These are phyloP conservation scores for Etheostoma nigrum DNA, from an alignment of 2,797 vertebrate species.

Conservation along the genomic window DNA sequence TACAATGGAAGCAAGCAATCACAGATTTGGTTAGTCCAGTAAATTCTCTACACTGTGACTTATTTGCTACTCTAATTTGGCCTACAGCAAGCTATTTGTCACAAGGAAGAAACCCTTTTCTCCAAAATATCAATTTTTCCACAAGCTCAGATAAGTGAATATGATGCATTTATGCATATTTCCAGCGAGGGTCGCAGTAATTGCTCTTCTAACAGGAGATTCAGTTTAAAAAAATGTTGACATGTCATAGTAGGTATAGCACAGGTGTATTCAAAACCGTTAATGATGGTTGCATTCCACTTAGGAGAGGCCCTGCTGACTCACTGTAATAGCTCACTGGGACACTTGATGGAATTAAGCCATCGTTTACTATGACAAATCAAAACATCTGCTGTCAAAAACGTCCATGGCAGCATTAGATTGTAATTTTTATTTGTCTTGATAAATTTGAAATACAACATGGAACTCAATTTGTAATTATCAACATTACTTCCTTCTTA, in stretches of 20 bases:
- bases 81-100: conserved; percentile 9
- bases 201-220: background rate
- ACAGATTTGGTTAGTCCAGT: conserved; percentile 12
- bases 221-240: background rate
- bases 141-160: conserved; percentile 1
- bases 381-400: too few relatives aligned
- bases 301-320: too few relatives aligned
- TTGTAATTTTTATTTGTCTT: background rate
- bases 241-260: too few relatives aligned
- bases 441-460: background rate
- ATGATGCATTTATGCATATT: background rate
- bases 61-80: conserved; percentile 31
- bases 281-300: too few relatives aligned
- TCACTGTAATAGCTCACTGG: too few relatives aligned
- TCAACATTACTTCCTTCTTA: too few relatives aligned
- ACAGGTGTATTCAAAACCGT: too few relatives aligned
- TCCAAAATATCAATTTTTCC: conserved; percentile 14
- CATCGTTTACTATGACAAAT: too few relatives aligned
- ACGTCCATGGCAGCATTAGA: background rate
- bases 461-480: too few relatives aligned
- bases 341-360: too few relatives aligned
- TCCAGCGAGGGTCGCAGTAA: background rate
- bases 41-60: conserved; percentile 25
- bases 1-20: conserved; percentile 29
- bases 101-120: conserved; percentile 2